Evolutionary conservation across 2,797 vertebrate species (phyloP).

Genomic region (Coreius guichenoti): DNA sequence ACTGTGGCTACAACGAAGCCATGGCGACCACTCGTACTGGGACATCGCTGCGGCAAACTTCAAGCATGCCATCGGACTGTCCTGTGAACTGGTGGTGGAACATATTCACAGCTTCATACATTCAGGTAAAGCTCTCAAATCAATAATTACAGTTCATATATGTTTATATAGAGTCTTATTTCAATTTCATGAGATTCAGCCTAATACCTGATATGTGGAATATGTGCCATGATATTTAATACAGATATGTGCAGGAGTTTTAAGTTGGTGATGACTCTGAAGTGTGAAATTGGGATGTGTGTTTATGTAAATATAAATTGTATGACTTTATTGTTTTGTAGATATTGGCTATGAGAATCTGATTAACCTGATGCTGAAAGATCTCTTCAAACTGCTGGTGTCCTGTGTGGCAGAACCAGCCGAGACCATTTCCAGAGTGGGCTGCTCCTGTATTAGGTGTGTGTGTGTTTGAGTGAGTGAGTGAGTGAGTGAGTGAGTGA

Average conservation of each 20-base stretch:
- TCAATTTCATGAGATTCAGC: not conserved
- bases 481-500: not conserved
- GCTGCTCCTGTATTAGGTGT: constrained; percentile 98
- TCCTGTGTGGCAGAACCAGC: constrained; percentile 93
- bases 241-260: not conserved
- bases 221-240: not conserved
- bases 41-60: constrained; percentile 94
- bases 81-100: constrained; percentile 95
- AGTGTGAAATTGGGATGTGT: not conserved
- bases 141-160: not conserved
- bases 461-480: not conserved
- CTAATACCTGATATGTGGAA: not conserved
- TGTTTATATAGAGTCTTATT: not conserved
- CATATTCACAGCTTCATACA: constrained; percentile 95
- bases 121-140: constrained; percentile 79
- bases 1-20: constrained; percentile 93
- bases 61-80: constrained; percentile 97
- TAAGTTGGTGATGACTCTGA: not conserved
- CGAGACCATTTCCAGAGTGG: constrained; percentile 96
- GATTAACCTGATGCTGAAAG: constrained; percentile 95
- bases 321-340: constrained; percentile 59
- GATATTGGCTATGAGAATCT: constrained; percentile 94
- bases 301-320: not conserved
- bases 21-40: constrained; percentile 95
- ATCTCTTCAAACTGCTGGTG: constrained; percentile 93